phyloP scores from a whole-genome alignment of 2,888 invertebrate genomes.

The Lysandra bellargus region DNA sequence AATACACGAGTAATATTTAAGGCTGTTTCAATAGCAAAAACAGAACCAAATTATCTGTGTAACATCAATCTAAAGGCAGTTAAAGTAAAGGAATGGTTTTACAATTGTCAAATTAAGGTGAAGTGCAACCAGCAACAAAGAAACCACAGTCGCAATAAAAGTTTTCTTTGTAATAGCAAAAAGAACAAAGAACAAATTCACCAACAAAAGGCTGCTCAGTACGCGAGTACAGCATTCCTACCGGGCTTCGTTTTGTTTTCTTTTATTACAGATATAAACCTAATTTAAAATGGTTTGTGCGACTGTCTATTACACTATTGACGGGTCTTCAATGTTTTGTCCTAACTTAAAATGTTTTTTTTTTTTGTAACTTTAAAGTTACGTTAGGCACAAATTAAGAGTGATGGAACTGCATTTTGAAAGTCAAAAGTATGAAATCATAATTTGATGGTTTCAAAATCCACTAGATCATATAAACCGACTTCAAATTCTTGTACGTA shows the following conservation, averaged over 20 bases:
- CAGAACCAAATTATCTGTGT: not conserved
- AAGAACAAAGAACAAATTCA: slow-evolving; percentile 25
- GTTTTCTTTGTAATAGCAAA: slow-evolving; percentile 28
- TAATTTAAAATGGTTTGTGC: not conserved
- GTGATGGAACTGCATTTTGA: too few relatives aligned
- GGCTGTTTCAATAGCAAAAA: not conserved
- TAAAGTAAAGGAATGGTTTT: not conserved
- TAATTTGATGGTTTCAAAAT: too few relatives aligned
- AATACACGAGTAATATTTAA: not conserved
- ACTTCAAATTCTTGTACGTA: too few relatives aligned
- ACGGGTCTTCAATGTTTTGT: not conserved
- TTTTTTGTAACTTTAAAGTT: too few relatives aligned
- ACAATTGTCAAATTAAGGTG: slow-evolving; percentile 21
- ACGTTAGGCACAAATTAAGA: too few relatives aligned
- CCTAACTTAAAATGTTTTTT: not conserved
- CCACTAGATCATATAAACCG: too few relatives aligned
- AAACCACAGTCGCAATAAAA: slow-evolving; percentile 26
- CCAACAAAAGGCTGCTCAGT: slow-evolving; percentile 17
- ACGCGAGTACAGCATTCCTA: slow-evolving; percentile 21
- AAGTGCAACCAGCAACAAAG: slow-evolving; percentile 24
- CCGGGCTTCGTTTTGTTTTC: slow-evolving; percentile 6
- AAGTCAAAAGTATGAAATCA: too few relatives aligned
- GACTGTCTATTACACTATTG: not conserved
- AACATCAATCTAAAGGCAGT: not conserved
- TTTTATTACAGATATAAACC: not conserved